Base-by-base conservation (phyloP, 2,113 vertebrate genomes). In the Grammomys surdaster region DNA sequence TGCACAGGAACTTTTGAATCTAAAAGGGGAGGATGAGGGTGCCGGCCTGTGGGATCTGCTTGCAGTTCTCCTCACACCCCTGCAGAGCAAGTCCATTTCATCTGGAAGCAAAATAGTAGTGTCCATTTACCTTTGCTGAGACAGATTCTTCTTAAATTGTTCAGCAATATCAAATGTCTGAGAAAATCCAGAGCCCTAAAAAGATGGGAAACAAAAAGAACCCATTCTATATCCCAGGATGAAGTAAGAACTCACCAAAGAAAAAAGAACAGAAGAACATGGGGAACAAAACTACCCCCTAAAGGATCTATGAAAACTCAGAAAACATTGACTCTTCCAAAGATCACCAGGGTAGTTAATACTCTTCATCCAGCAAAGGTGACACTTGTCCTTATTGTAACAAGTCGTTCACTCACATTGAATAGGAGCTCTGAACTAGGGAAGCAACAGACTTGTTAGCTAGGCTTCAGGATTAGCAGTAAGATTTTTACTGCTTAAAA, bases 401-500 rank as follows among this genome's bases (percentile, higher is more conserved):
- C 92, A 91, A 95, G 22, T 81, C 77, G 92, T 92, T 95, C 95
- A 86, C 82, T 95, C 58, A 95, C 85, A 96, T 77, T 94, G 91
- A 96, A 95, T 87, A 43, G 89, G 48, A 43, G 95, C 73, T 97
- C 97, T 95, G 87, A 95, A 93, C 46, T 96, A 82, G 94, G 81
- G 81, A 95, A 95, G 65, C 33, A 67, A 89, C 58, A 58, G 81
- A 73, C 76, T 90, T 72, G 72, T 95, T 95, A 97, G 85, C 81
- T 28, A 88, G 78, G 88, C 46, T 96, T 96, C 28, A 69, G 65
- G 94, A 95, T 78, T 70, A 95, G 16, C 84, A 78, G 87, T 40
- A 89, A 96, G 91, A 88, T 93, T 96, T 90, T 93, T 92, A 96
- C 90, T 97, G 46, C 72, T 89, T 90, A 73, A 96, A 95, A 84